Evolutionary conservation across 2,888 invertebrate species (phyloP).

Genomic region (Hybos culiciformis): DNA sequence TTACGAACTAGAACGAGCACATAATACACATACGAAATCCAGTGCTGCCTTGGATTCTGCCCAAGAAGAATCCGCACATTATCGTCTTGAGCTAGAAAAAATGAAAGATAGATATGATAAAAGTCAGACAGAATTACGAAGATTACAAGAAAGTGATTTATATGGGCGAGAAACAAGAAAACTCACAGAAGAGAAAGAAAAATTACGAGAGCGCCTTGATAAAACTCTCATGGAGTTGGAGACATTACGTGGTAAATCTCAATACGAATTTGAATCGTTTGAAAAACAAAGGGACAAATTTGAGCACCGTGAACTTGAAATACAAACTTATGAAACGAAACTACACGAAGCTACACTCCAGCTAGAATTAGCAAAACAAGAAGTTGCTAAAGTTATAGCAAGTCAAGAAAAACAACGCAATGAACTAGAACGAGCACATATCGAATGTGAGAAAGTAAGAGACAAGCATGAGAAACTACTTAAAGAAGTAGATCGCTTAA

Average conservation of each 20-base stretch:
- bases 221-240: conserved; percentile 70
- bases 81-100: conserved; percentile 78
- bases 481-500: conserved; percentile 46
- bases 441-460: conserved; percentile 78
- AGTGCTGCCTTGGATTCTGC: conserved; percentile 76
- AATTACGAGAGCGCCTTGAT: conserved; percentile 64
- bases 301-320: conserved; percentile 58
- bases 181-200: conserved; percentile 67
- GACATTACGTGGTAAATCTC: conserved; percentile 65
- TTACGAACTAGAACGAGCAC: conserved; percentile 75
- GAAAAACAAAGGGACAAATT: conserved; percentile 65
- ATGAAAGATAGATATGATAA: conserved; percentile 85
- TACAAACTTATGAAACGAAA: conserved; percentile 62
- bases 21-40: conserved; percentile 73
- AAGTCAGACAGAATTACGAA: conserved; percentile 64
- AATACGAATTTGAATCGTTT: conserved; percentile 56
- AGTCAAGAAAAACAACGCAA: conserved; percentile 67
- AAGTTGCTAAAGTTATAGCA: conserved; percentile 57
- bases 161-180: conserved; percentile 67
- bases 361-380: conserved; percentile 63
- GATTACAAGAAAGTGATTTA: conserved; percentile 68
- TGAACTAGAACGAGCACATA: conserved; percentile 70
- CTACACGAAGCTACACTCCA: conserved; percentile 70
- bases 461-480: conserved; percentile 73
- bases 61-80: conserved; percentile 76